Percentiles rank a stretch among this genome's conserved stretches.
Conservation (phyloP, 1,140 invertebrate species). For the Zaprionus inermis region DNA sequence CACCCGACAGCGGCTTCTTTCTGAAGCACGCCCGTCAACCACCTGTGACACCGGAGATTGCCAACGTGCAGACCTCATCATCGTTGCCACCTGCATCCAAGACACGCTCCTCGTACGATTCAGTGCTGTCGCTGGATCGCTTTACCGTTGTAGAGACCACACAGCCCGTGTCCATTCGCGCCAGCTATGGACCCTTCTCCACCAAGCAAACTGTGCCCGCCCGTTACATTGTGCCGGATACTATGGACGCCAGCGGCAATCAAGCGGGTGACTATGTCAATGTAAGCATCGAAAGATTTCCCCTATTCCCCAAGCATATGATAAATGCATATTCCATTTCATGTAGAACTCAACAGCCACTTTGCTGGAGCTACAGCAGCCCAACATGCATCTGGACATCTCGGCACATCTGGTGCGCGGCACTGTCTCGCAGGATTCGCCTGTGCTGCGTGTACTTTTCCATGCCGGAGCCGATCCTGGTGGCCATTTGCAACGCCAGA, state of each 20-base stretch:
- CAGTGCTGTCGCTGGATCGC: slow-evolving; percentile 89
- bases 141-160: slow-evolving; percentile 95
- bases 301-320: not conserved
- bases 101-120: slow-evolving; percentile 84
- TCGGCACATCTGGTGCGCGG: slow-evolving; percentile 94
- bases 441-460: slow-evolving; percentile 94
- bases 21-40: slow-evolving; percentile 90
- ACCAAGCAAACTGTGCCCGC: slow-evolving; percentile 97
- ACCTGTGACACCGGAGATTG: slow-evolving; percentile 83
- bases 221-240: slow-evolving; percentile 93
- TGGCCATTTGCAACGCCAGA: slow-evolving; percentile 84
- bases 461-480: slow-evolving; percentile 93
- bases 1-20: slow-evolving; percentile 95
- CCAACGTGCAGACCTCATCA: slow-evolving; percentile 69
- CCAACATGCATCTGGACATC: slow-evolving; percentile 92
- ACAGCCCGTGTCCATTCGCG: slow-evolving; percentile 93
- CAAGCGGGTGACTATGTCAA: slow-evolving; percentile 73
- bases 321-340: not conserved
- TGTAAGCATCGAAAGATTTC: slow-evolving; percentile 53
- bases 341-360: slow-evolving; percentile 79
- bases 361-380: slow-evolving; percentile 87
- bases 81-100: slow-evolving; percentile 64
- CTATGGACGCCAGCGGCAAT: slow-evolving; percentile 85
- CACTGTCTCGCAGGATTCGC: slow-evolving; percentile 93
- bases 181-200: slow-evolving; percentile 96